These are phyloP conservation scores for Nymphicus hollandicus DNA, from an alignment of 2,113 vertebrate genomes.

Conservation along the genomic window DNA sequence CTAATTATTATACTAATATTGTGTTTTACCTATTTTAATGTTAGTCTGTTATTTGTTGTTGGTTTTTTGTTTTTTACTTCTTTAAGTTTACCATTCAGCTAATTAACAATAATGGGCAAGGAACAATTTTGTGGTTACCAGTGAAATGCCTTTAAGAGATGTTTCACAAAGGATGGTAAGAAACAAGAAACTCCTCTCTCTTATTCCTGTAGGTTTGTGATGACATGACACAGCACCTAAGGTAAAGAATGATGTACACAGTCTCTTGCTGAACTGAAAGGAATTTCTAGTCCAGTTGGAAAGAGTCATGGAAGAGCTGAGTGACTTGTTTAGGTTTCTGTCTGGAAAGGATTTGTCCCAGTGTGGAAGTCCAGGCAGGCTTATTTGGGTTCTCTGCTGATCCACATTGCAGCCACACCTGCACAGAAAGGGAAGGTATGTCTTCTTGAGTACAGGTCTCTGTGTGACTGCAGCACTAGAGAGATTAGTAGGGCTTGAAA, in stretches of 20 bases:
- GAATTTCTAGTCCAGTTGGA: neutral
- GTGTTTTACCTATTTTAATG: neutral
- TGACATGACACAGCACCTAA: conserved; percentile 75
- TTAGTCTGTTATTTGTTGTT: neutral
- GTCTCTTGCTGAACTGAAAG: neutral
- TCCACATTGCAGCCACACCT: neutral
- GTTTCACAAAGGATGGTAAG: neutral
- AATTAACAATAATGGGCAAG: neutral
- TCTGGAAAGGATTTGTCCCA: neutral
- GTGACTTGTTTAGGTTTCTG: neutral
- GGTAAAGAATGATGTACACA: conserved; percentile 61
- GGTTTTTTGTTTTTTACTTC: neutral
- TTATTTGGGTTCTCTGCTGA: neutral
- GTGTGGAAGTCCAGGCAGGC: neutral
- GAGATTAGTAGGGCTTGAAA: neutral
- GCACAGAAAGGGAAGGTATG: neutral
- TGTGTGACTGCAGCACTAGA: neutral
- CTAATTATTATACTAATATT: neutral
- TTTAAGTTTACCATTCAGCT: neutral
- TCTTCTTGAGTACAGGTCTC: neutral
- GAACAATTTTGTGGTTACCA: neutral
- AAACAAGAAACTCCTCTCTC: neutral
- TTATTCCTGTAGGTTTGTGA: conserved; percentile 73
- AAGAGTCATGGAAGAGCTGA: neutral
- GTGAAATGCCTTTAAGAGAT: neutral